Base-by-base conservation (phyloP, 1,140 invertebrate genomes). In the Drosophila pseudoobscura region DNA sequence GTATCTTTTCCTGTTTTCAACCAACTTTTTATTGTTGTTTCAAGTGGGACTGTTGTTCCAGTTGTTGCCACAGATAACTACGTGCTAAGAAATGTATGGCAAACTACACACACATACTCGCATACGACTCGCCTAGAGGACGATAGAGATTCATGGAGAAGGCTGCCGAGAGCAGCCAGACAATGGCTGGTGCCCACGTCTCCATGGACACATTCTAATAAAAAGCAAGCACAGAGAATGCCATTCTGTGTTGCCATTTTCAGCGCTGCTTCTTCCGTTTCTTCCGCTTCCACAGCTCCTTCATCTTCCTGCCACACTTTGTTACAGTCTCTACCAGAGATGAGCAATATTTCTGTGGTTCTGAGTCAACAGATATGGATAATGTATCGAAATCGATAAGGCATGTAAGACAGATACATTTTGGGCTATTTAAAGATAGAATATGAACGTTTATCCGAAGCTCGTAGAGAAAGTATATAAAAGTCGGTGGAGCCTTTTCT, bases 191-290 rank as follows among this genome's bases (percentile, higher is more conserved):
- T 78, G 74, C 82, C 78, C 69, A 65, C 78, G 82, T 87, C 82
- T 87, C 82, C 62, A 87, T 75, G 82, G 82, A 78, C 82, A 72
- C 82, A 85, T 85, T 85, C 82, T 87, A 85, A 85, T 85, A 85
- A 85, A 85, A 85, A 78, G 82, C 61, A 75, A 71, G 80, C 56
- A 76, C 75, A 68, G 78, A 66, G 69, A 78, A 75, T 63, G 83
- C 70, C 74, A 78, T 62, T 56, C 51, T 70, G 66, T 74, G 79
- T 79, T 66, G 75, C 80, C 71, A 50, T 76, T 80, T 75, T 71
- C 51, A 13, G 64, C 51, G 54, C 41, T 65, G 54, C 39, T 61
- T 63, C 55, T 76, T 58, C 66, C 56, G 63, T 50, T 70, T 50
- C 35, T 66, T 35, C 8, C 9, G 9, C 31, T 35, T 35, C 35